Conservation (phyloP, 2,888 invertebrate species). For the Leptopilina syphax region DNA sequence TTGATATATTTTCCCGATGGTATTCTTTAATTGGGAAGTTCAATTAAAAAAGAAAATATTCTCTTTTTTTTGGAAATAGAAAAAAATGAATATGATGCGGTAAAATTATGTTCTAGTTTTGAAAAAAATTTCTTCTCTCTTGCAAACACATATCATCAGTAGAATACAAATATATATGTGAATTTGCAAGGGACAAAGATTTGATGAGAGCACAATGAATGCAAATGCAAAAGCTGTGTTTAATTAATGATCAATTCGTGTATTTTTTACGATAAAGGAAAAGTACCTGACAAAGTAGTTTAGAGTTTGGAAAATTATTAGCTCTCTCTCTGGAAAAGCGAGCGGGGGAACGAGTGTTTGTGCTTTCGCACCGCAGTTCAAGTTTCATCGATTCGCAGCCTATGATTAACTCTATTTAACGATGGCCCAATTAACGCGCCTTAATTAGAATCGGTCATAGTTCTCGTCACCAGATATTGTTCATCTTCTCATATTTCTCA, state of each 20-base stretch:
- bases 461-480: not conserved
- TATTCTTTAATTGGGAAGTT: too few relatives aligned
- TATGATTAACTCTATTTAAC: constrained; percentile 46
- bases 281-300: constrained; percentile 5
- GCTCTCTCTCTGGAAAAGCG: constrained; percentile 11
- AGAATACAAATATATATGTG: too few relatives aligned
- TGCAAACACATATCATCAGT: too few relatives aligned
- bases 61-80: too few relatives aligned
- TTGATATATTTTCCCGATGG: too few relatives aligned
- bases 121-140: too few relatives aligned
- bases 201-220: not conserved
- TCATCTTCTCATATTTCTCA: not conserved
- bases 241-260: not conserved
- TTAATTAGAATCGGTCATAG: constrained; percentile 46
- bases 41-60: too few relatives aligned
- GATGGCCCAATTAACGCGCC: constrained; percentile 46
- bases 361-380: not conserved
- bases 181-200: too few relatives aligned
- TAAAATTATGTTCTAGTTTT: too few relatives aligned
- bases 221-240: constrained; percentile 5
- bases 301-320: constrained; percentile 29
- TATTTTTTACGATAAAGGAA: not conserved
- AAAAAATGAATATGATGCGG: too few relatives aligned
- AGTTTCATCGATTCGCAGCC: constrained; percentile 33
- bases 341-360: not conserved